A percentile compares a stretch with the other conserved stretches of the same genome.
Evolutionary conservation across 2,888 invertebrate genomes (phyloP).

Genomic region (Eurytoma californica): DNA sequence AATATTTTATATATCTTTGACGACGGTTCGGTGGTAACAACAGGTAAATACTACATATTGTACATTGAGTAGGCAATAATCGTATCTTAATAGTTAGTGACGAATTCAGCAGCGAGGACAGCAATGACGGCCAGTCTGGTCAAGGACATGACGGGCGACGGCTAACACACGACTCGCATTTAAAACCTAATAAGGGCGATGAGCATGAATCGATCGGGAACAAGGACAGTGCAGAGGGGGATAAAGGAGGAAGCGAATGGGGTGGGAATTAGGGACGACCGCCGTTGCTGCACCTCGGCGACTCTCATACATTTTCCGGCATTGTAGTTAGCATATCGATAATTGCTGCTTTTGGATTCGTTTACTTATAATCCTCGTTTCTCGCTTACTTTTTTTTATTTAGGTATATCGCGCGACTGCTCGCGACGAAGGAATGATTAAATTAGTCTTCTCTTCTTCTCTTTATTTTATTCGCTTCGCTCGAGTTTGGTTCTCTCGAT

Average conservation of each 20-base stretch:
- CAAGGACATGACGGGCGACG: conserved; percentile 21
- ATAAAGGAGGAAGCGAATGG: not conserved
- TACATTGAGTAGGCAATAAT: conserved; percentile 76
- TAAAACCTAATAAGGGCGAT: conserved; percentile 49
- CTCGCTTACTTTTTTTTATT: conserved; percentile 57
- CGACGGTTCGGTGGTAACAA: conserved; percentile 75
- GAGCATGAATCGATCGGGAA: conserved; percentile 24
- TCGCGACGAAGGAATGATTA: conserved; percentile 68
- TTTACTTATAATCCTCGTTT: conserved; percentile 39
- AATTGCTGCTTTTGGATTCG: conserved; percentile 61
- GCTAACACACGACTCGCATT: conserved; percentile 23
- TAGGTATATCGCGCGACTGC: conserved; percentile 61
- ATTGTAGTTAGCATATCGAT: conserved; percentile 59
- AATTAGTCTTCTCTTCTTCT: conserved; percentile 55
- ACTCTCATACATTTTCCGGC: conserved; percentile 54
- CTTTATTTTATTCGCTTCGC: conserved; percentile 42
- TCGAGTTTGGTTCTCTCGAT: conserved; percentile 48
- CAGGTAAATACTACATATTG: conserved; percentile 76
- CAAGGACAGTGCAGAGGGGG: conserved; percentile 35
- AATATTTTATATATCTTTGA: conserved; percentile 75
- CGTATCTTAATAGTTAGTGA: conserved; percentile 72
- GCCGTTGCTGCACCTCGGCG: conserved; percentile 59
- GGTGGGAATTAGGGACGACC: not conserved
- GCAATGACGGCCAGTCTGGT: conserved; percentile 56
- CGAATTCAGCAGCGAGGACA: conserved; percentile 59